Evolutionary conservation across 2,888 invertebrate genomes (phyloP).

Genomic region (Drosophila kanekoi): DNA sequence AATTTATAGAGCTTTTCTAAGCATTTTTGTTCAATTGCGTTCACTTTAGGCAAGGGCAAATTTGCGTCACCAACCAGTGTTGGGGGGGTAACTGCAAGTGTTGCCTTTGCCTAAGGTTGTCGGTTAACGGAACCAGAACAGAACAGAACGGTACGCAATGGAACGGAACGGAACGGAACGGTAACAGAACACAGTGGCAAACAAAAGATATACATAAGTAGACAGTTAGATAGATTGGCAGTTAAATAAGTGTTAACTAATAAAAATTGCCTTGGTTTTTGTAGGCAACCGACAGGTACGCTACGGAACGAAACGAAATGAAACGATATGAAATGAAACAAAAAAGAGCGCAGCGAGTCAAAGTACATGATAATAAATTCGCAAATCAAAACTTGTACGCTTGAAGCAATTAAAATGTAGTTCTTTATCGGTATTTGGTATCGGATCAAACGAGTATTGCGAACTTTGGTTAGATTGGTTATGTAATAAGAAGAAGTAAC

Average conservation of each 20-base stretch:
- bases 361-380: constrained; percentile 53
- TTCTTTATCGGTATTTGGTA: constrained; percentile 1
- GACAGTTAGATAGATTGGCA: constrained; percentile 44
- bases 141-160: constrained; percentile 35
- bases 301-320: constrained; percentile 30
- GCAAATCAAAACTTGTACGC: constrained; percentile 21
- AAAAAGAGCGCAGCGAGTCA: constrained; percentile 57
- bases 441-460: constrained; percentile 27
- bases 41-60: constrained; percentile 34
- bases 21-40: constrained; percentile 34
- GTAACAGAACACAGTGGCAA: constrained; percentile 46
- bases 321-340: constrained; percentile 33
- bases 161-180: constrained; percentile 37
- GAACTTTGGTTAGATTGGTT: constrained; percentile 40
- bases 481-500: constrained; percentile 29
- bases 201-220: constrained; percentile 33
- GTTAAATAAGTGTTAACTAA: constrained; percentile 21
- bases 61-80: constrained; percentile 8
- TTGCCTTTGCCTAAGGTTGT: constrained; percentile 34
- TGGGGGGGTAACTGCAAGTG: constrained; percentile 11
- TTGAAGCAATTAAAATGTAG: constrained; percentile 9
- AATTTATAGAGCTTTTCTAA: constrained; percentile 39
- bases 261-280: constrained; percentile 17
- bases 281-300: constrained; percentile 30
- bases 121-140: constrained; percentile 29